Base-by-base conservation (phyloP, 1,140 invertebrate species). In the Hycleus phaleratus region DNA sequence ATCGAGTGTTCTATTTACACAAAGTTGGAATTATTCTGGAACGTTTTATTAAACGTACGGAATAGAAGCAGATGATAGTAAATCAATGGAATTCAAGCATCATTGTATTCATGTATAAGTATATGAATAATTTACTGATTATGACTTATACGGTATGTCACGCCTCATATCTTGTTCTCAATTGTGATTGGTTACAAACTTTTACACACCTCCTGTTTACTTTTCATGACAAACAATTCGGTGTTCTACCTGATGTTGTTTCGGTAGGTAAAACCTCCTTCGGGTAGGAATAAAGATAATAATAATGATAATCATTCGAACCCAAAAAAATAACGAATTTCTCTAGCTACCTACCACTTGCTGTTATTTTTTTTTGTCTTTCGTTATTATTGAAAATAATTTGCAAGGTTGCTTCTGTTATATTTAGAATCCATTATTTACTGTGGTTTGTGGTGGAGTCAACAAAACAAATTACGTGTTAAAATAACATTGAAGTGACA, bases 121-220 rank as follows among this genome's bases (percentile, higher is more conserved):
- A 53, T 63, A 63, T 63, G 61, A 65, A 67, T 64, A 65, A 64
- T 65, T 67, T 67, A 60, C 62, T 67, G 62, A 67, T 67, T 67
- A 67, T 65, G 63, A 65, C 63, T 67, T 61, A 64, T 65, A 65
- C 63, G 61, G 61, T 63, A 67, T 59, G 65, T 65, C 61, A 67
- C 65, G 65, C 65, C 65, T 67, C 61, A 58, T 51, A 58, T 63
- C 54, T 53, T 52, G 61, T 60, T 58, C 59, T 50, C 46, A 18
- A 59, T 49, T 57, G 52, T 61, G 65, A 67, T 67, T 67, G 65
- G 65, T 59, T 54, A 54, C 24, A 45, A 50, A 63, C 59, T 63
- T 67, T 65, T 66, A 67, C 63, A 67, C 65, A 65, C 65, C 65
- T 65, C 65, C 65, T 65, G 60, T 67, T 61, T 62, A 62, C 61